Evolutionary conservation across 2,888 invertebrate genomes (phyloP), one percentile per base, ranked within the genome.

Genomic region (Leptarthrus brevirostris): DNA sequence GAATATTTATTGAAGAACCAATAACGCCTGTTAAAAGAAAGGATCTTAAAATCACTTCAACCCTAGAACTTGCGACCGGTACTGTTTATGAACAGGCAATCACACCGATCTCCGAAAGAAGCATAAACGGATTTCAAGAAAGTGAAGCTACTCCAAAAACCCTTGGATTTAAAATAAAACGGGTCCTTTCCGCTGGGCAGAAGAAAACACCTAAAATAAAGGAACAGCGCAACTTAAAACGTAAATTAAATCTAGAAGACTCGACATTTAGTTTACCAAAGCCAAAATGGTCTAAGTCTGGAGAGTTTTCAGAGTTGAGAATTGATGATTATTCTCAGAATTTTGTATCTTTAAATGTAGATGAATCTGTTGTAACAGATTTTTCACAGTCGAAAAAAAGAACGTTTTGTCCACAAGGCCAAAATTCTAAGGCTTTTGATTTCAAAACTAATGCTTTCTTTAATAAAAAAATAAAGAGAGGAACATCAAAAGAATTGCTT

Each of bases 11-110:
- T 1, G 69, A 73, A 14, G 52, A 73, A 20, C 53, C 70, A 3
- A 20, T 44, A 20, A 3, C 22, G 2, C 8, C 24, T 12, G 3
- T 6, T 4, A 36, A 70, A 18, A 53, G 14, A 5, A 49, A 66
- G 12, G 53, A 40, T 26, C 10, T 26, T 1, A 70, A 53, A 34
- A 44, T 72, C 14, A 52, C 61, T 3, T 52, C 61, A 2, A 72
- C 18, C 12, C 22, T 52, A 4, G 77, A 79, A 22, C 78, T 80
- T 24, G 72, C 79, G 2, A 80, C 81, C 8, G 83, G 84, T n/a
- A 78, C 78, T n/a, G 79, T 84, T 2, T 75, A 77, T 18, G 82
- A 83, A 3, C 83, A 83, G 76, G 81, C 81, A 2, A 34, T 78
- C 3, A 81, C 83, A 0, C 84, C 84, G 3, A 77, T 40, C 76